Evolutionary conservation across 2,113 vertebrate genomes (phyloP).

Genomic region (Cepphus grylle): DNA sequence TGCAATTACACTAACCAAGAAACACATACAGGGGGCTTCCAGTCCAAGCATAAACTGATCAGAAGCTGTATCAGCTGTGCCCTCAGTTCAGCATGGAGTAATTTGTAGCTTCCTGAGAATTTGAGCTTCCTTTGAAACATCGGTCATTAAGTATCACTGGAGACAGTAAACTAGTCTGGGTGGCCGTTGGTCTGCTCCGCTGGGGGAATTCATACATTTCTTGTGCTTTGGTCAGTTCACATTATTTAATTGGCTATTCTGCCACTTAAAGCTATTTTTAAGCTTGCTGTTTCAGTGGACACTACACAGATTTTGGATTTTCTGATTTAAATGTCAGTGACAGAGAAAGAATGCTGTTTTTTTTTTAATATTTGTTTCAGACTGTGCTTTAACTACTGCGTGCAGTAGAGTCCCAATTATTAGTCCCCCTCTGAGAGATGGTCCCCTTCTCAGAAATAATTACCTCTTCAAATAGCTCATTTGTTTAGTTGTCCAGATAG

Average conservation of each 20-base stretch:
- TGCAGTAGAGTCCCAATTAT: background rate
- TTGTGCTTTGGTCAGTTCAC: background rate
- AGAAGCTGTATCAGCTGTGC: background rate
- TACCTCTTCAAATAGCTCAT: background rate
- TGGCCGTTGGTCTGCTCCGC: background rate
- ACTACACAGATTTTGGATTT: background rate
- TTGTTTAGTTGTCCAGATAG: background rate
- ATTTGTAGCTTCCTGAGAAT: background rate
- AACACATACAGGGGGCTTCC: background rate
- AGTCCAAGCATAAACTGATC: background rate
- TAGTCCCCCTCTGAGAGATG: background rate
- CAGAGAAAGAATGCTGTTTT: background rate
- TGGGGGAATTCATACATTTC: background rate
- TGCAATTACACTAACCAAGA: background rate
- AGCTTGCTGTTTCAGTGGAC: background rate
- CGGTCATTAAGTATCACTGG: background rate
- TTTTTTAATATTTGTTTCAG: background rate
- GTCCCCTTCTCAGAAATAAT: background rate
- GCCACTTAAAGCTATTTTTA: background rate
- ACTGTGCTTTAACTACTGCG: background rate
- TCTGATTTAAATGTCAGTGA: background rate
- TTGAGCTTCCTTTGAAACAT: background rate
- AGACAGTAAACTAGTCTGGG: background rate
- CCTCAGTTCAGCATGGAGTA: background rate
- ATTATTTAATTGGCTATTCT: constrained; percentile 35